Conservation (phyloP, 1,140 invertebrate species). For the Calliphora vicina region DNA sequence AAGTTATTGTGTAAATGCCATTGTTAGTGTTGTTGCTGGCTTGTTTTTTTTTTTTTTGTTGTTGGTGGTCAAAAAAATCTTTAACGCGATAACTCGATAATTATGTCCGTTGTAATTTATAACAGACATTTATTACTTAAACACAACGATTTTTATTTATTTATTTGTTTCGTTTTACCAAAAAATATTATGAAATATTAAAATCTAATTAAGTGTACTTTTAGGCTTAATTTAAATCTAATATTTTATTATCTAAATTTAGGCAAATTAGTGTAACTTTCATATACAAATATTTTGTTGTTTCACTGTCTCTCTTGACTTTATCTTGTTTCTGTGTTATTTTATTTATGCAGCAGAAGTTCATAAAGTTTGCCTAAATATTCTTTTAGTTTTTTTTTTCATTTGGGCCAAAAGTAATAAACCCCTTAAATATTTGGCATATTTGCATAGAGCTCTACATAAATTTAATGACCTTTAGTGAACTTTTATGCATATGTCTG, state of each 20-base stretch:
- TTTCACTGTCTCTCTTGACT: neutral
- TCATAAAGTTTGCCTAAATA: conserved; percentile 17
- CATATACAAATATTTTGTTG: neutral
- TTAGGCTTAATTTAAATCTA: neutral
- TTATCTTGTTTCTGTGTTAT: conserved; percentile 3
- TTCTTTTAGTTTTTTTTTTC: neutral
- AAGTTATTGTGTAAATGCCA: neutral
- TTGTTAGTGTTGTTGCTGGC: neutral
- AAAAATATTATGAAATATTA: neutral
- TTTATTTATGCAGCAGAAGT: neutral
- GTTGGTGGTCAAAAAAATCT: neutral
- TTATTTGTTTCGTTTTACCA: neutral
- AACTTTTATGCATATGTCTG: conserved; percentile 34
- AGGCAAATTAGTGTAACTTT: neutral
- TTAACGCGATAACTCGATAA: conserved; percentile 42
- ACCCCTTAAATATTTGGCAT: conserved; percentile 35
- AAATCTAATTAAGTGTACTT: neutral
- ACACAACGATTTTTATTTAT: neutral
- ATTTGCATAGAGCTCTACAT: conserved; percentile 29
- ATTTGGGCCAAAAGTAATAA: conserved; percentile 27
- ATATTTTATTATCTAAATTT: neutral
- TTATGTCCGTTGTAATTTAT: conserved; percentile 43
- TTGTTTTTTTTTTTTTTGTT: too few relatives aligned
- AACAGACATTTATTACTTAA: conserved; percentile 37
- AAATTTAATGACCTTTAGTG: conserved; percentile 33